Conservation (phyloP, 2,113 vertebrate species). For the Daubentonia madagascariensis region DNA sequence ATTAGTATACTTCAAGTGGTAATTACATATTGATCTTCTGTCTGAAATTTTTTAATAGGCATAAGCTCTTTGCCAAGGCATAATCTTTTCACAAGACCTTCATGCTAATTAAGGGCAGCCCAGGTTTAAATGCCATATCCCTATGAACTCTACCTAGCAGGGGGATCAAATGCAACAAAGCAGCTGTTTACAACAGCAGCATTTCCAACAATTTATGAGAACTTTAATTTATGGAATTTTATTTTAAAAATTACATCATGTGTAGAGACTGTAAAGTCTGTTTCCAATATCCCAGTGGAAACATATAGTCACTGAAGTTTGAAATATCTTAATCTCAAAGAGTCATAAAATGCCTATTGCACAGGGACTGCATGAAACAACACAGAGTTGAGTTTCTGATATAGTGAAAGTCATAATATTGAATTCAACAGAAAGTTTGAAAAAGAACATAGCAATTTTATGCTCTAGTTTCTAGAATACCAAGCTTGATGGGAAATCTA, state of each 20-base stretch:
- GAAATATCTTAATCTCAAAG: slow-evolving; percentile 67
- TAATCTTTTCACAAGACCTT: slow-evolving; percentile 16
- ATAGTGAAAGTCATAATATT: slow-evolving; percentile 40
- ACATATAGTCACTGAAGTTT: slow-evolving; percentile 56
- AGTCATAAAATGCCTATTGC: slow-evolving; percentile 35
- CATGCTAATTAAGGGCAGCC: slow-evolving; percentile 53
- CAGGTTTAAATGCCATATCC: background rate
- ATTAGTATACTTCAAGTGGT: slow-evolving; percentile 57
- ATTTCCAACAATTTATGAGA: slow-evolving; percentile 46
- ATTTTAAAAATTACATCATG: slow-evolving; percentile 61
- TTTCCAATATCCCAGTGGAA: slow-evolving; percentile 48
- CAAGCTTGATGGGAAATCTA: background rate
- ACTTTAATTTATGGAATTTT: slow-evolving; percentile 57
- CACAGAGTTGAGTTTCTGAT: slow-evolving; percentile 19
- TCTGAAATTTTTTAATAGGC: slow-evolving; percentile 53
- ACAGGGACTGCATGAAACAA: slow-evolving; percentile 13
- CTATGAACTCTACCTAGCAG: background rate
- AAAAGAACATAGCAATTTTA: slow-evolving; percentile 33
- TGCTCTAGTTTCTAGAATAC: slow-evolving; percentile 2
- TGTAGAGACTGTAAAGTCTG: slow-evolving; percentile 48
- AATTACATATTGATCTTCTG: slow-evolving; percentile 54
- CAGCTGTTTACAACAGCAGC: slow-evolving; percentile 5
- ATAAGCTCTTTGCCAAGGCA: slow-evolving; percentile 11
- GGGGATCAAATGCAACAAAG: slow-evolving; percentile 25
- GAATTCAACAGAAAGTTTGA: background rate